Conservation (phyloP, 2,113 vertebrate genomes). For the Cheilinus undulatus region DNA sequence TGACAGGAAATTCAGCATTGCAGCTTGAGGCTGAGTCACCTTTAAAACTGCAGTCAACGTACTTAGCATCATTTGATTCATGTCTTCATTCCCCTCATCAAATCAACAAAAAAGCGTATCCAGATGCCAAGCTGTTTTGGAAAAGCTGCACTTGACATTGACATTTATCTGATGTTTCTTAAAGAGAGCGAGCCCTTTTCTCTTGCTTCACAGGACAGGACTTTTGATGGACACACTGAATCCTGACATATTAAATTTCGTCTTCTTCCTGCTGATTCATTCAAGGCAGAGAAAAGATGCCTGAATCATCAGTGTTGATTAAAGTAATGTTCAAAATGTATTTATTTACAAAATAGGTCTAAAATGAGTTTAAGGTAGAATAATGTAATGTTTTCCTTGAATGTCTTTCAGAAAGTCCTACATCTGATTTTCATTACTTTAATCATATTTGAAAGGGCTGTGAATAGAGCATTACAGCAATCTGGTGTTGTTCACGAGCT, state of each 20-base stretch:
- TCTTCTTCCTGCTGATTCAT: constrained; percentile 6
- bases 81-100: not conserved
- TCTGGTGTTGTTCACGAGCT: not conserved
- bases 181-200: not conserved
- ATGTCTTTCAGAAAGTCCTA: not conserved
- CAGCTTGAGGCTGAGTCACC: not conserved
- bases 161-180: not conserved
- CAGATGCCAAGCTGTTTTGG: constrained; percentile 5
- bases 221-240: constrained; percentile 11
- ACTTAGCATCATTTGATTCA: not conserved
- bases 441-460: not conserved
- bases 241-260: constrained; percentile 7
- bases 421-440: not conserved
- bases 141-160: constrained; percentile 3
- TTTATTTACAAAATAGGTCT: not conserved
- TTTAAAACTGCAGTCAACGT: not conserved
- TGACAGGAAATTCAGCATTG: constrained; percentile 1
- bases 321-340: not conserved
- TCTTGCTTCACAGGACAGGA: too few species aligned
- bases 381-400: not conserved
- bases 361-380: not conserved
- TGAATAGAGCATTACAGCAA: not conserved
- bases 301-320: not conserved
- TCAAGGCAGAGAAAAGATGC: not conserved
- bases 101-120: not conserved